A percentile compares a stretch with the other conserved stretches of the same genome.
Evolutionary conservation across 2,888 invertebrate species (phyloP).

Genomic region (Thymelicus lineola): DNA sequence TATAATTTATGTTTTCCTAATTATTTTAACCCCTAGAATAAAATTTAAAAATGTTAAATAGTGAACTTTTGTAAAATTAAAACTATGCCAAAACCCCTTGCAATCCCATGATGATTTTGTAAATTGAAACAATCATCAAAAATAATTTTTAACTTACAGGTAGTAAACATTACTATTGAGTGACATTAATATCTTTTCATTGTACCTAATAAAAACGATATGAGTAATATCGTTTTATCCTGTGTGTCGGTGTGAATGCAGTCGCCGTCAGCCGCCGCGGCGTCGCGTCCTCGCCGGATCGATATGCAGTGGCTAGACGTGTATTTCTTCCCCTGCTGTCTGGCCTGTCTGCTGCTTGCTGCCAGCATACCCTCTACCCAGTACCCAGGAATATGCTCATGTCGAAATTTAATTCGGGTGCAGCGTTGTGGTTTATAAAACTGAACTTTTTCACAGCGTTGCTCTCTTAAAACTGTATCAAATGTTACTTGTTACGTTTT

Average conservation of each 20-base stretch:
- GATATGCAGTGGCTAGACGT: conserved; percentile 76
- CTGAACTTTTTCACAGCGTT: not conserved
- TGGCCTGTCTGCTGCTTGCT: too few species aligned
- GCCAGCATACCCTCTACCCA: conserved; percentile 42
- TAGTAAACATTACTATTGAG: too few species aligned
- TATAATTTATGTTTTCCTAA: too few species aligned
- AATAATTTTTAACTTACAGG: too few species aligned
- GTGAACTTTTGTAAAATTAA: too few species aligned
- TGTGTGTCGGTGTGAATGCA: conserved; percentile 66
- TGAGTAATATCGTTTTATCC: conserved; percentile 13
- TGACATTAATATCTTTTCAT: too few species aligned
- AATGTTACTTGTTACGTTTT: not conserved
- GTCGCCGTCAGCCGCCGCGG: conserved; percentile 55
- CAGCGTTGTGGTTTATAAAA: conserved; percentile 13
- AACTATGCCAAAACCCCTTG: too few species aligned
- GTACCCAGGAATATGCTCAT: conserved; percentile 41
- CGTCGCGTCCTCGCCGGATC: conserved; percentile 65
- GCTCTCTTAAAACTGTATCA: not conserved
- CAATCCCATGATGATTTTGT: too few species aligned
- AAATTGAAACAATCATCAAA: too few species aligned
- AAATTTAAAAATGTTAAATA: too few species aligned
- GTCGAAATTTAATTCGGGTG: conserved; percentile 11
- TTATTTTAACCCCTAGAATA: too few species aligned
- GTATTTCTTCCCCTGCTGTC: conserved; percentile 68
- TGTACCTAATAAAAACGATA: too few species aligned